Percentiles rank a stretch among this genome's conserved stretches.
Conservation (phyloP, 2,888 invertebrate species). For the Aleiodes leptofemur region DNA sequence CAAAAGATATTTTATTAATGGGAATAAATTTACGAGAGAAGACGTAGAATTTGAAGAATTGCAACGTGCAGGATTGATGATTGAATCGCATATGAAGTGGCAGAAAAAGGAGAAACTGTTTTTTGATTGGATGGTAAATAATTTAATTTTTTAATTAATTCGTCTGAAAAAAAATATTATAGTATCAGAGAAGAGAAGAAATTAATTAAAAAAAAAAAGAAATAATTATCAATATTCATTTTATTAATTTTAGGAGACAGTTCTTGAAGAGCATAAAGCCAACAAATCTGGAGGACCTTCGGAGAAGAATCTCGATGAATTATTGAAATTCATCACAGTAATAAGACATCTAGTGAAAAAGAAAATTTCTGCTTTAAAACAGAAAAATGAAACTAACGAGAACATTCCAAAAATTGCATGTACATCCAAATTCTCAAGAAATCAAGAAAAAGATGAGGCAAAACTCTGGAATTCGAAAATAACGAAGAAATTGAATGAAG, state of each 20-base stretch:
- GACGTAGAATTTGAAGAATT: slow-evolving; percentile 55
- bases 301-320: slow-evolving; percentile 51
- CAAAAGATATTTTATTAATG: slow-evolving; percentile 56
- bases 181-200: too few species aligned
- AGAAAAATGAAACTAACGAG: slow-evolving; percentile 4
- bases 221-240: too few species aligned
- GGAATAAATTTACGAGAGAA: slow-evolving; percentile 44
- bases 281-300: slow-evolving; percentile 5
- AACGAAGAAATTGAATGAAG: slow-evolving; percentile 14
- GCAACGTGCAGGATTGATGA: slow-evolving; percentile 53
- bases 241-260: slow-evolving; percentile 55
- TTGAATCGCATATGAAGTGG: slow-evolving; percentile 60
- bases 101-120: slow-evolving; percentile 57
- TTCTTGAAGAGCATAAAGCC: slow-evolving; percentile 58
- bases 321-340: slow-evolving; percentile 57
- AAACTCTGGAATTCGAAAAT: slow-evolving; percentile 52
- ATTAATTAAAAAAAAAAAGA: too few species aligned
- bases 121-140: slow-evolving; percentile 62
- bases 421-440: slow-evolving; percentile 56
- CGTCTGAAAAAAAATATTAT: too few species aligned
- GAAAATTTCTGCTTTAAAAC: slow-evolving; percentile 54
- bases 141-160: slow-evolving; percentile 5
- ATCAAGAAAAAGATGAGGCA: slow-evolving; percentile 46
- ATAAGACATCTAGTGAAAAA: slow-evolving; percentile 57
- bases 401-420: slow-evolving; percentile 38